phyloP scores from a whole-genome alignment of 2,113 vertebrate species.

The Rhagologus leucostigma region DNA sequence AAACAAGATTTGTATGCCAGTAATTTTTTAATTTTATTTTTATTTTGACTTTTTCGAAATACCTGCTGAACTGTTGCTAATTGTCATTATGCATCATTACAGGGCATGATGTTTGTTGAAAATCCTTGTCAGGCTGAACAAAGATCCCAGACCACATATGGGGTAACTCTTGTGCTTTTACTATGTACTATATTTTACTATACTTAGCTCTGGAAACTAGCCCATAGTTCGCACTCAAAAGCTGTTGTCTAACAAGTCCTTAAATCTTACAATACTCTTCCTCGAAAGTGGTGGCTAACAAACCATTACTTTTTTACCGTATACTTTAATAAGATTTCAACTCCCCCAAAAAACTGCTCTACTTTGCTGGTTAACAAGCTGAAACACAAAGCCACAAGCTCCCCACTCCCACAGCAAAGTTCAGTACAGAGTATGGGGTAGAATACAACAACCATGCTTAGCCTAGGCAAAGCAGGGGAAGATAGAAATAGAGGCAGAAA shows the following conservation, averaged over 20 bases:
- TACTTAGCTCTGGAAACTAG: not conserved
- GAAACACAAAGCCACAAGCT: not conserved
- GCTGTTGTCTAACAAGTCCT: no score
- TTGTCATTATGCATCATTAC: rapidly evolving
- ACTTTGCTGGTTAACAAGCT: not conserved
- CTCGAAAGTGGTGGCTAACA: not conserved
- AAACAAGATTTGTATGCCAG: not conserved
- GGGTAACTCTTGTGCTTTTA: not conserved
- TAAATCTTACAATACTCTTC: not conserved
- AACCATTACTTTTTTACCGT: not conserved
- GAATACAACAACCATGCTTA: not conserved
- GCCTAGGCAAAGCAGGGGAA: not conserved
- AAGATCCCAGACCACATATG: rapidly evolving
- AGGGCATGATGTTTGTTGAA: not conserved
- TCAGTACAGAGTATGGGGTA: not conserved
- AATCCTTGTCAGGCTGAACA: not conserved
- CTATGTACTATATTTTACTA: not conserved
- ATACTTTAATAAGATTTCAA: not conserved
- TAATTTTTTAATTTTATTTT: not conserved
- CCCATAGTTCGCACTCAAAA: not conserved
- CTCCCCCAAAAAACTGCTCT: not conserved
- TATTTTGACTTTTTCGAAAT: not conserved
- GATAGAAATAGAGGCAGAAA: not conserved
- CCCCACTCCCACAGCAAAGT: not conserved
- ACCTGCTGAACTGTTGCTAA: not conserved